Conservation (phyloP, 2,113 vertebrate genomes). For the Misgurnus anguillicaudatus region DNA sequence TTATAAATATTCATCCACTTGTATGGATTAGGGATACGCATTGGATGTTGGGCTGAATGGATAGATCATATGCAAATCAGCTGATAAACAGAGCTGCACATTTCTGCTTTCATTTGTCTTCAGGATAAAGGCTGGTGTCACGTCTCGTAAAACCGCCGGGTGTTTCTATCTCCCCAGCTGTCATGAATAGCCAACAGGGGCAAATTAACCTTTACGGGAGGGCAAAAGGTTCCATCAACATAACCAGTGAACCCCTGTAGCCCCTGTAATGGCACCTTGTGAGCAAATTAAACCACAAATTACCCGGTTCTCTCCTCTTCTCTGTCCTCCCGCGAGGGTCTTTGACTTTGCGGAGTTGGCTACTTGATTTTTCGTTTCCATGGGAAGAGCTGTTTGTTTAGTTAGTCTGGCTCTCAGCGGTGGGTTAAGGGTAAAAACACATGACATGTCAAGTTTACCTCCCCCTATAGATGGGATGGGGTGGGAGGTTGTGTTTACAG, state of each 20-base stretch:
- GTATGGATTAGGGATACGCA: conserved; percentile 7
- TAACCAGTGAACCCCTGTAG: conserved; percentile 14
- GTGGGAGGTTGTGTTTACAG: background rate
- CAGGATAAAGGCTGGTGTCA: background rate
- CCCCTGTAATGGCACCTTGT: conserved; percentile 5
- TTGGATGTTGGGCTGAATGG: background rate
- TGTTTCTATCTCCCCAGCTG: conserved; percentile 15
- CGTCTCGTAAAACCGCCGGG: background rate
- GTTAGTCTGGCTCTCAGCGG: conserved; percentile 13
- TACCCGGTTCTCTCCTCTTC: background rate
- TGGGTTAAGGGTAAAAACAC: conserved; percentile 12
- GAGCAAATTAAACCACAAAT: conserved; percentile 37
- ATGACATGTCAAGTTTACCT: conserved; percentile 3
- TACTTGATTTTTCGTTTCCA: background rate
- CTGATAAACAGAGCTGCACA: conserved; percentile 5
- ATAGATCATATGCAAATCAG: conserved; percentile 24
- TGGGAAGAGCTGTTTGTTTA: conserved; percentile 11
- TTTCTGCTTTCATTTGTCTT: conserved; percentile 21
- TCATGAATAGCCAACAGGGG: conserved; percentile 34
- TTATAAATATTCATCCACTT: conserved; percentile 50
- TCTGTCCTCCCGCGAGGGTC: conserved; percentile 3
- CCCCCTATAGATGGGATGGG: background rate
- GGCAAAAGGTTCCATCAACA: conserved; percentile 37
- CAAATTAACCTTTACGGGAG: conserved; percentile 42
- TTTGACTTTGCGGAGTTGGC: background rate